These are phyloP conservation scores for Erebia aethiops DNA, from an alignment of 2,888 invertebrate species.

Conservation along the genomic window DNA sequence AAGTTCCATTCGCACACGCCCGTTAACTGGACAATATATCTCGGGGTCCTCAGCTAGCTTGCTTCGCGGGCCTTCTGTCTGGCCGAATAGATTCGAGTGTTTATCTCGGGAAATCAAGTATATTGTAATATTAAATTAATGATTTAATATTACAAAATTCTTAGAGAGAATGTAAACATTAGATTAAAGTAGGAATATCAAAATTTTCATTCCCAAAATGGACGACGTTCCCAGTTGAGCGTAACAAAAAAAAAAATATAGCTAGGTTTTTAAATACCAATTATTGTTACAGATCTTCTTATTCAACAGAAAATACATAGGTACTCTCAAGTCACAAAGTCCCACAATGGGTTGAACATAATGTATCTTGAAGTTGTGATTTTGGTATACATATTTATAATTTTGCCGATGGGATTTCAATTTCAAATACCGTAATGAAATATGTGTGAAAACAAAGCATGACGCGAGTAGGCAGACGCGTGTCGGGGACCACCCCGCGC, in stretches of 20 bases:
- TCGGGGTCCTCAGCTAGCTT: constrained; percentile 67
- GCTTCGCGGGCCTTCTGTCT: constrained; percentile 68
- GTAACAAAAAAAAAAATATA: too few species aligned
- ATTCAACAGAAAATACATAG: not conserved
- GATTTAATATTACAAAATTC: too few species aligned
- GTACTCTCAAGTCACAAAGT: too few species aligned
- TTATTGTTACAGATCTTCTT: not conserved
- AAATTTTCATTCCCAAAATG: too few species aligned
- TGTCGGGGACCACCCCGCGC: constrained; percentile 54
- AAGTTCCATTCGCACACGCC: constrained; percentile 81
- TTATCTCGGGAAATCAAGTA: not conserved
- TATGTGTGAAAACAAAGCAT: constrained; percentile 31
- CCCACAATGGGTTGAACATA: not conserved
- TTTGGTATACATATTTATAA: not conserved
- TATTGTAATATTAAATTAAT: not conserved
- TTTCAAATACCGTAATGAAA: constrained; percentile 19
- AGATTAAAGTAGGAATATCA: too few species aligned
- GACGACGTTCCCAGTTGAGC: too few species aligned
- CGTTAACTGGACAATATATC: constrained; percentile 82
- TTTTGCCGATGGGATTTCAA: not conserved
- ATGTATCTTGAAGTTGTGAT: not conserved
- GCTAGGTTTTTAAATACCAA: too few species aligned
- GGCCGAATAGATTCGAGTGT: constrained; percentile 40
- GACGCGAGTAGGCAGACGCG: constrained; percentile 27
- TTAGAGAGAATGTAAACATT: too few species aligned